Evolutionary conservation across 2,888 invertebrate genomes (phyloP).

Genomic region (Tanaodytes sp.): DNA sequence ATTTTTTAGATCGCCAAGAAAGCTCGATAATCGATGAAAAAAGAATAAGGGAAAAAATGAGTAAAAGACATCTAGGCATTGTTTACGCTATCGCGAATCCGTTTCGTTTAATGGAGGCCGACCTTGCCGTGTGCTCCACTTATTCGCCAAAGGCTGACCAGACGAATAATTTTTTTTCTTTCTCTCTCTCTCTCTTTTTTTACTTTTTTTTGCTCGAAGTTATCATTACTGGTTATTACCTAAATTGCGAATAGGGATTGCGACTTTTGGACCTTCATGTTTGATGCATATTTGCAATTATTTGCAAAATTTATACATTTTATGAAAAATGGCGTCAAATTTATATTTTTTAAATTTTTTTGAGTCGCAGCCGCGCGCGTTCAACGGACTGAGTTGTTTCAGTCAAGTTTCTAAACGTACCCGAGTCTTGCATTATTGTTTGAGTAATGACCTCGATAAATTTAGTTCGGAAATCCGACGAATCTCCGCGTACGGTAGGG

Average conservation of each 20-base stretch:
- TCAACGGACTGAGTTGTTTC: too few species aligned
- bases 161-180: constrained; percentile 30
- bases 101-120: constrained; percentile 31
- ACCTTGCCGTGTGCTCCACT: constrained; percentile 46
- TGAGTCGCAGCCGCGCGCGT: too few species aligned
- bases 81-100: constrained; percentile 31
- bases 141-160: constrained; percentile 40
- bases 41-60: constrained; percentile 9
- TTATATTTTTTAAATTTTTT: too few species aligned
- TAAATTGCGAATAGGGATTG: constrained; percentile 25
- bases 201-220: background rate
- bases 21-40: constrained; percentile 8
- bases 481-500: background rate
- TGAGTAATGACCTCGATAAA: constrained; percentile 42
- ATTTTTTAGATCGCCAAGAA: background rate
- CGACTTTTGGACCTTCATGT: constrained; percentile 10
- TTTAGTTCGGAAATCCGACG: constrained; percentile 33
- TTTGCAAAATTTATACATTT: too few species aligned
- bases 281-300: too few species aligned
- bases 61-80: constrained; percentile 8
- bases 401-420: too few species aligned
- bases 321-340: too few species aligned
- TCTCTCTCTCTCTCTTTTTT: background rate
- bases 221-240: constrained; percentile 46
- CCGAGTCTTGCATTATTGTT: constrained; percentile 35